These are phyloP conservation scores for Bradypodion pumilum DNA, from an alignment of 2,797 vertebrate genomes.

Conservation along the genomic window DNA sequence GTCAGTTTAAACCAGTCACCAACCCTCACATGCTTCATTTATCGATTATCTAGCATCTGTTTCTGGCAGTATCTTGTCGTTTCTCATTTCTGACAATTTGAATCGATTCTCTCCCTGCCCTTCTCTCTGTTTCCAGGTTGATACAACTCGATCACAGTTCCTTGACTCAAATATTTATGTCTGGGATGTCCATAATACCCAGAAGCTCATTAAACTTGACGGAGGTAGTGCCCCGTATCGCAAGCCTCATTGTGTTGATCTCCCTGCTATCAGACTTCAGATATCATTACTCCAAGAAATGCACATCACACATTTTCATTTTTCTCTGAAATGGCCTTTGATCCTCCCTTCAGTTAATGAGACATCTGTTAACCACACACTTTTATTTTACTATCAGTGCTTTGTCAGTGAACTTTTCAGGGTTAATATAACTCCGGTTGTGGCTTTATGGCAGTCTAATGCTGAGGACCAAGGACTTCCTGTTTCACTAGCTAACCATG, in stretches of 20 bases:
- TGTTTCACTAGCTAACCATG: slow-evolving; percentile 73
- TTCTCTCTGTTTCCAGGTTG: slow-evolving; percentile 79
- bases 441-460: slow-evolving; percentile 91
- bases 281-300: slow-evolving; percentile 82
- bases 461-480: slow-evolving; percentile 85
- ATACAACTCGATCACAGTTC: slow-evolving; percentile 87
- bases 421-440: slow-evolving; percentile 89
- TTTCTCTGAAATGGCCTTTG: slow-evolving; percentile 92
- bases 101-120: neutral
- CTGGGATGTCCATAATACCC: slow-evolving; percentile 89
- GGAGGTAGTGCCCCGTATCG: slow-evolving; percentile 73
- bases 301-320: slow-evolving; percentile 89
- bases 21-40: too few species aligned
- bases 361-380: slow-evolving; percentile 81
- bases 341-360: slow-evolving; percentile 86
- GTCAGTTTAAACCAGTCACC: too few species aligned
- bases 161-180: slow-evolving; percentile 88
- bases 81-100: neutral
- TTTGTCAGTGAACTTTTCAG: slow-evolving; percentile 85
- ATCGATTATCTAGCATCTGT: neutral
- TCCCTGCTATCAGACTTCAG: slow-evolving; percentile 85
- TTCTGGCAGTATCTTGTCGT: slow-evolving; percentile 8
- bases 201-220: slow-evolving; percentile 84
- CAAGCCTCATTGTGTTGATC: slow-evolving; percentile 85
- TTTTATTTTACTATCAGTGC: slow-evolving; percentile 90